Evolutionary conservation across 2,113 vertebrate species (phyloP).

Genomic region (Lepisosteus oculatus): DNA sequence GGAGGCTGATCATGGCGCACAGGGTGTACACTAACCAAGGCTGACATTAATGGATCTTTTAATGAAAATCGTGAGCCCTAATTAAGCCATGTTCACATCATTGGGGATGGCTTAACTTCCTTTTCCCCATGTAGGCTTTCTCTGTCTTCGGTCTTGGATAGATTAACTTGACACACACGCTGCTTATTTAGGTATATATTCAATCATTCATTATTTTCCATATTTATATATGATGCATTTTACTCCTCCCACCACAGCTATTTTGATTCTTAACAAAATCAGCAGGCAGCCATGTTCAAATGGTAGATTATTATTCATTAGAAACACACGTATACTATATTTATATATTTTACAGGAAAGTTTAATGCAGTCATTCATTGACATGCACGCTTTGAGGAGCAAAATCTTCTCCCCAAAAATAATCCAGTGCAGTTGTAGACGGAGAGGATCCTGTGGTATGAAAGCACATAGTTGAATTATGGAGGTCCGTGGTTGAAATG

Average conservation of each 20-base stretch:
- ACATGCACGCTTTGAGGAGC: no score
- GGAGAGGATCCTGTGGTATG: no score
- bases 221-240: no score
- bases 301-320: no score
- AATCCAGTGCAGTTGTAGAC: no score
- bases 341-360: no score
- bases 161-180: constrained; percentile 21
- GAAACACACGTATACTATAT: no score
- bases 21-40: constrained; percentile 49
- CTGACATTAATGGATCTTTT: constrained; percentile 62
- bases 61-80: constrained; percentile 59
- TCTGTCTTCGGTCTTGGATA: constrained; percentile 22
- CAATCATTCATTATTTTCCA: no score
- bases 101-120: constrained; percentile 31
- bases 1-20: constrained; percentile 37
- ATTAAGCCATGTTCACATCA: constrained; percentile 59
- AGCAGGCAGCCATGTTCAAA: constrained; percentile 18
- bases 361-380: no score
- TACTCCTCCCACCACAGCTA: constrained; percentile 30
- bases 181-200: constrained; percentile 30
- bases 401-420: no score
- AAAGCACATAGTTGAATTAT: no score
- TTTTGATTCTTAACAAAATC: constrained; percentile 32
- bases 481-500: no score
- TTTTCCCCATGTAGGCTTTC: constrained; percentile 23